Evolutionary conservation across 2,888 invertebrate genomes (phyloP), one percentile per base, ranked within the genome.

Genomic region (Xylota segnis): DNA sequence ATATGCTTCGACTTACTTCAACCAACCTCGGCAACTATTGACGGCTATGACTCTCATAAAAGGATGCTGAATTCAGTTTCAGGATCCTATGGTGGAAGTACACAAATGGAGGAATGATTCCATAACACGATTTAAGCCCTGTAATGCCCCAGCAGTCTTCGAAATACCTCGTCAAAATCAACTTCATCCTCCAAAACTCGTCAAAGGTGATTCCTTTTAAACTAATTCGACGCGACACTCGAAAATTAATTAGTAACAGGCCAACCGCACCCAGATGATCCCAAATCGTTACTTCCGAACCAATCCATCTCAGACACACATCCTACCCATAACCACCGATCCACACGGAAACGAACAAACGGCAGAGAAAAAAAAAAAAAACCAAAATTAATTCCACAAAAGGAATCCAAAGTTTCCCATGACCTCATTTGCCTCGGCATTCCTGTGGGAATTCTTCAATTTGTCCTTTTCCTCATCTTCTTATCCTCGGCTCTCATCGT

Each of bases 361-460:
- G 45, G n/a, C n/a, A 47, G 34, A 68, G 16, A 32, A 47, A 59
- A 52, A 32, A 63, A 32, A 47, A 59, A 52, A 32, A 63, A 54
- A 40, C 14, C 27, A 45, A 75, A 78, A 66, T 78, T 56, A 68
- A 72, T 52, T 78, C 72, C 56, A 83, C 56, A 65, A 65, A 63
- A 66, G 16, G 43, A 83, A 59, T 50, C 37, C 9, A 27, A 61
- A 47, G 45, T 32, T 86, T 86, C 86, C 72, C 86, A 86, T 82
- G 76, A 82, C 86, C 82, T 72, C 68, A 76, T 82, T 86, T 82
- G 72, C n/a, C 50, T 47, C 52, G 34, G 71, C 76, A 86, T 86
- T 86, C 86, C 71, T 86, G 81, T 86, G 86, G 77, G 86, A 86
- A 86, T 86, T 77, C 76, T 77, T 82, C 72, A 72, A 82, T 86